These are phyloP conservation scores for Perizoma flavofasciatum DNA, from an alignment of 2,888 invertebrate genomes.

Conservation along the genomic window DNA sequence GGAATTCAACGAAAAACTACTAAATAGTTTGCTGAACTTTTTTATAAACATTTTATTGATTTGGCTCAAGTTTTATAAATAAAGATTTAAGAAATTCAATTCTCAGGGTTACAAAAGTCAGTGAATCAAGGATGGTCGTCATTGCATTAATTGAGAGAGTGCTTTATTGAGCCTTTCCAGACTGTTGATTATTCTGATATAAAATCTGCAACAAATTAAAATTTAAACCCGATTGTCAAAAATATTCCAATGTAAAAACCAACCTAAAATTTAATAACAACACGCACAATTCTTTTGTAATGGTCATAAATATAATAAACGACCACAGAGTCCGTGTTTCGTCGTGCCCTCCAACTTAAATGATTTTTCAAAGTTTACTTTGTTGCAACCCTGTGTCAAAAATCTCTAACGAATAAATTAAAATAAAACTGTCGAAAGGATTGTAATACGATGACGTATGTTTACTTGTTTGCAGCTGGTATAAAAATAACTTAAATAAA, in stretches of 20 bases:
- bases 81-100: no score
- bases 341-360: slow-evolving; percentile 23
- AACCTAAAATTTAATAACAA: background rate
- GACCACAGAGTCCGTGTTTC: slow-evolving; percentile 39
- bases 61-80: no score
- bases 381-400: slow-evolving; percentile 34
- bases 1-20: no score
- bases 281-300: no score
- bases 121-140: no score
- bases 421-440: slow-evolving; percentile 28
- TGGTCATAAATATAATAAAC: slow-evolving; percentile 46
- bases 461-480: slow-evolving; percentile 30
- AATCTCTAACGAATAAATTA: background rate
- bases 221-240: background rate
- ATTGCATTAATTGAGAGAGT: no score
- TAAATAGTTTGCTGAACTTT: no score
- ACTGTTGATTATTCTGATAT: no score
- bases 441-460: slow-evolving; percentile 36
- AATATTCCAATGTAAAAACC: background rate
- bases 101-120: no score
- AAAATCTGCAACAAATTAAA: no score
- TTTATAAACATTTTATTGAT: no score
- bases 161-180: no score
- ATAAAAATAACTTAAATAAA: slow-evolving; percentile 16
- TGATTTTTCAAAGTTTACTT: slow-evolving; percentile 46